phyloP scores from a whole-genome alignment of 2,113 vertebrate species.

The Fukomys damarensis region DNA sequence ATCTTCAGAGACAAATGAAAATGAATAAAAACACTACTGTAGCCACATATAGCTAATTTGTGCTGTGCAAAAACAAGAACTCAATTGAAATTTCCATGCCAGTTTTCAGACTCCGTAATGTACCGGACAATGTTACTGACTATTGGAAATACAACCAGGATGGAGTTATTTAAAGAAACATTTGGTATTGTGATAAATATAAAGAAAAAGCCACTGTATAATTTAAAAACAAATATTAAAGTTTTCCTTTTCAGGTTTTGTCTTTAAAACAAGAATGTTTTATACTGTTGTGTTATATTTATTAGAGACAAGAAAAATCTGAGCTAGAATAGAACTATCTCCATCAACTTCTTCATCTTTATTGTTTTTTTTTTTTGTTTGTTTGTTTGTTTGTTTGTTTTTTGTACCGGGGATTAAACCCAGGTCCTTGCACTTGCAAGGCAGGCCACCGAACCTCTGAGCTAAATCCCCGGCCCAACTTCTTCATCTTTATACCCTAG shows the following conservation, averaged over 20 bases:
- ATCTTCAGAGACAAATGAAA: not conserved
- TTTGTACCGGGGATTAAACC: too few relatives aligned
- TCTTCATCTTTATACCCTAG: not conserved
- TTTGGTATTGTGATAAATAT: not conserved
- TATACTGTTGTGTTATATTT: not conserved
- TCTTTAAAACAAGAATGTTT: not conserved
- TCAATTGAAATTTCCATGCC: not conserved
- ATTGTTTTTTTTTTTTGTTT: too few relatives aligned
- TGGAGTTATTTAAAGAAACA: not conserved
- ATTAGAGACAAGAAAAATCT: not conserved
- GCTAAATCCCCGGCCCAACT: too few relatives aligned
- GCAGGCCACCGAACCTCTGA: too few relatives aligned
- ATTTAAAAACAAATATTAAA: not conserved
- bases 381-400: too few relatives aligned
- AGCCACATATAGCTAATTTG: not conserved
- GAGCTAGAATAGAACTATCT: not conserved
- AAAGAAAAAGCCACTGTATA: not conserved
- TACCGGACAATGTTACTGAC: not conserved
- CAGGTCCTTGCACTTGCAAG: too few relatives aligned
- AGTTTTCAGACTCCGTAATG: not conserved
- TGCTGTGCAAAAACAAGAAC: not conserved
- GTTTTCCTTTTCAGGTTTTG: not conserved
- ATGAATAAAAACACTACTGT: not conserved
- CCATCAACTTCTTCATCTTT: not conserved
- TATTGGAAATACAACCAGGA: not conserved